These are phyloP conservation scores for Hyla sarda DNA, from an alignment of 2,113 vertebrate species.

Conservation along the genomic window DNA sequence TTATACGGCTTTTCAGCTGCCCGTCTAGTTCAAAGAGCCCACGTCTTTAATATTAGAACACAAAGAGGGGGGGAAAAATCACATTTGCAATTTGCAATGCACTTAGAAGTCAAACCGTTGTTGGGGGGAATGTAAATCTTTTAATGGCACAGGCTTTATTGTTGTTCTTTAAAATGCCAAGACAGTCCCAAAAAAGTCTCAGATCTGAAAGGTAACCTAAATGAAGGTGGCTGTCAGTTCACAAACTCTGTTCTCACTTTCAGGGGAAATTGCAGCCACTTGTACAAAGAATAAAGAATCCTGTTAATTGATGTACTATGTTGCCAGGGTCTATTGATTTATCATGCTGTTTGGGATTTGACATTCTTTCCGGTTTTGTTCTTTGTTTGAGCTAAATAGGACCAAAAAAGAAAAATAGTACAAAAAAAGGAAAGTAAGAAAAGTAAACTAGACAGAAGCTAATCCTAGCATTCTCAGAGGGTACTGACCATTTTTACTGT, in stretches of 20 bases:
- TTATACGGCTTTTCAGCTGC: slow-evolving; percentile 19
- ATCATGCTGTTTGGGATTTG: slow-evolving; percentile 29
- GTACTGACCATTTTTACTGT: background rate
- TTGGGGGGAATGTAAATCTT: slow-evolving; percentile 10
- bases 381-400: background rate
- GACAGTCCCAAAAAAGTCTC: background rate
- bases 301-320: slow-evolving; percentile 10
- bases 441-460: background rate
- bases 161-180: background rate
- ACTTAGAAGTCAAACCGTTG: slow-evolving; percentile 36
- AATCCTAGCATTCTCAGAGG: background rate
- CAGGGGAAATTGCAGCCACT: background rate
- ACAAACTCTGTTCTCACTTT: background rate
- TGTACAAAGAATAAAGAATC: slow-evolving; percentile 20
- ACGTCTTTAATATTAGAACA: slow-evolving; percentile 27
- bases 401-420: background rate
- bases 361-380: slow-evolving; percentile 12
- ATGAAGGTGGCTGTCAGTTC: slow-evolving; percentile 4
- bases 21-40: slow-evolving; percentile 20
- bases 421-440: background rate
- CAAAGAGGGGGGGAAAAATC: background rate
- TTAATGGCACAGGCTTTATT: background rate
- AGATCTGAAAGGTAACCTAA: slow-evolving; percentile 12
- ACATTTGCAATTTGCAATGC: slow-evolving; percentile 36
- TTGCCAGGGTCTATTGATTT: slow-evolving; percentile 25